Percentiles rank a stretch among this genome's conserved stretches.
Conservation (phyloP, 2,888 invertebrate genomes). For the Deilephila elpenor region DNA sequence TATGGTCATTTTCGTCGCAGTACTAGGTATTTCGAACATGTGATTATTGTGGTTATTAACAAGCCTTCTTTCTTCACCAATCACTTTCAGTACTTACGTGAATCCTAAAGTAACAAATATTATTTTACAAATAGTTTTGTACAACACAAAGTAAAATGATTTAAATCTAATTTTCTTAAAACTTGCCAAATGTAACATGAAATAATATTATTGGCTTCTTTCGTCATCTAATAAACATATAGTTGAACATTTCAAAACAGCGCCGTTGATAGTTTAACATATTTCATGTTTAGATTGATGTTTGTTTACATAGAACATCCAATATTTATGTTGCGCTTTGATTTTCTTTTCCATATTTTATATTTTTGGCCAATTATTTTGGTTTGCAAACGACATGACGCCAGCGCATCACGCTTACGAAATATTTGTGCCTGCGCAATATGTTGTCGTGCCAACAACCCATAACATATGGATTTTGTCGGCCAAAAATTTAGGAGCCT, state of each 20-base stretch:
- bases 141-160: too few relatives aligned
- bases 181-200: too few relatives aligned
- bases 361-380: background rate
- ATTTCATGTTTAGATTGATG: background rate
- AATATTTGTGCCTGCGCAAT: constrained; percentile 5
- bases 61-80: background rate
- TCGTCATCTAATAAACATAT: too few relatives aligned
- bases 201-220: too few relatives aligned
- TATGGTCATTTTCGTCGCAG: too few relatives aligned
- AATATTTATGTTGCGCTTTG: background rate
- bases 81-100: background rate
- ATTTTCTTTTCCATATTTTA: background rate
- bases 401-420: background rate
- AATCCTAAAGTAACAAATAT: too few relatives aligned
- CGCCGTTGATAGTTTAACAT: background rate
- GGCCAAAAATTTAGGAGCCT: background rate
- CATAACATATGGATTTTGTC: background rate
- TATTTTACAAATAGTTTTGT: too few relatives aligned
- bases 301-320: background rate
- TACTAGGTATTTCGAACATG: too few relatives aligned
- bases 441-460: constrained; percentile 7
- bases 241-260: background rate
- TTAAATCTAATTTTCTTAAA: too few relatives aligned
- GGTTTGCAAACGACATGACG: background rate
- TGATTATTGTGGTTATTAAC: background rate